Evolutionary conservation across 1,140 invertebrate species (phyloP).

Genomic region (Neuroterus valhalla): DNA sequence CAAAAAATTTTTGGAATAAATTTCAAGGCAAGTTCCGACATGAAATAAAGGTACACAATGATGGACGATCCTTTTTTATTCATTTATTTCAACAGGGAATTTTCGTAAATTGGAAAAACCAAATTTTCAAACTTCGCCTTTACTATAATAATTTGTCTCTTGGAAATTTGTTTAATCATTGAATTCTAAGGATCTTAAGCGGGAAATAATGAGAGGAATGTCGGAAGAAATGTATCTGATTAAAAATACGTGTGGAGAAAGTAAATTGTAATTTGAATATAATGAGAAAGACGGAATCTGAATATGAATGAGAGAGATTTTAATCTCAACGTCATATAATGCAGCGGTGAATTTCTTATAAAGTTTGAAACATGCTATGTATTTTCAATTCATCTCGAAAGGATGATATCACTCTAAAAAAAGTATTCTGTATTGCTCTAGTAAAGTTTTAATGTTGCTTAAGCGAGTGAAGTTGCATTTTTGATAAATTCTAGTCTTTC

Average conservation of each 20-base stretch:
- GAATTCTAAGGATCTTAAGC: too few relatives aligned
- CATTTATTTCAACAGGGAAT: too few relatives aligned
- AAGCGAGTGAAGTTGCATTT: neutral
- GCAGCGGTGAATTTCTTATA: neutral
- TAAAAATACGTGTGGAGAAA: neutral
- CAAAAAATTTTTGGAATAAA: too few relatives aligned
- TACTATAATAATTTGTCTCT: too few relatives aligned
- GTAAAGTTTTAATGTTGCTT: neutral
- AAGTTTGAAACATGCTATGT: neutral
- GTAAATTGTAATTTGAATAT: neutral
- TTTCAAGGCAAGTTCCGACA: too few relatives aligned
- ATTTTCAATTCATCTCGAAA: neutral
- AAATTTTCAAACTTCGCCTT: too few relatives aligned
- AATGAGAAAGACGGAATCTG: constrained; percentile 4
- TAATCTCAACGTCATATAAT: neutral
- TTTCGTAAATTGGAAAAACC: too few relatives aligned
- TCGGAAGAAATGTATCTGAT: neutral
- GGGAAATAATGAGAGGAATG: too few relatives aligned
- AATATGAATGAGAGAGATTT: constrained; percentile 11
- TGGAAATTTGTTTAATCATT: too few relatives aligned
- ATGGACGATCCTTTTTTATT: too few relatives aligned
- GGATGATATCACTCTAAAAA: neutral
- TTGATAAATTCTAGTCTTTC: neutral
- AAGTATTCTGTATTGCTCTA: too few relatives aligned
- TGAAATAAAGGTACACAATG: too few relatives aligned